These are phyloP conservation scores for Xenops minutus DNA, from an alignment of 2,797 vertebrate species.

Conservation along the genomic window DNA sequence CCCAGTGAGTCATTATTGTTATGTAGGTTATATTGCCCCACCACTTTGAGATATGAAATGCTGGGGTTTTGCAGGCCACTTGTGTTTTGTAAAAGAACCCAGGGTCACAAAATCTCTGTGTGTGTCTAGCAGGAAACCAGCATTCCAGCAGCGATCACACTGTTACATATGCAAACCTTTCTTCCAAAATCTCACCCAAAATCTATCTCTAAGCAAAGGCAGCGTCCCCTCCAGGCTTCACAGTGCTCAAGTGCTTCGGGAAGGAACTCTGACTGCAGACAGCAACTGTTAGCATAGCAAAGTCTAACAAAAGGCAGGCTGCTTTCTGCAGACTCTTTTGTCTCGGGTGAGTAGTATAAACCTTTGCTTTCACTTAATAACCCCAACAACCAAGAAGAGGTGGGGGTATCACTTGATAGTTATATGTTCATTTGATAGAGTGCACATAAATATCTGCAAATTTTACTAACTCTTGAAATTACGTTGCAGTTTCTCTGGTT, in stretches of 20 bases:
- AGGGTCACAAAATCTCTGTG: not conserved
- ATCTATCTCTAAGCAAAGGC: not conserved
- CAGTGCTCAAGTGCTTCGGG: not conserved
- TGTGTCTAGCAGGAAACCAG: not conserved
- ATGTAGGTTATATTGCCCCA: slow-evolving; percentile 6
- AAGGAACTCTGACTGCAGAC: not conserved
- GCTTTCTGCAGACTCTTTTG: not conserved
- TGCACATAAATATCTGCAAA: not conserved
- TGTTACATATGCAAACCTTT: not conserved
- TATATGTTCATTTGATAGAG: not conserved
- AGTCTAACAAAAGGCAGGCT: not conserved
- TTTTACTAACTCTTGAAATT: not conserved
- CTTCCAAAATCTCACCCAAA: slow-evolving; percentile 27
- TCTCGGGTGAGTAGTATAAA: not conserved
- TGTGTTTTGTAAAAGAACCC: slow-evolving; percentile 5
- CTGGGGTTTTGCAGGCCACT: slow-evolving; percentile 12
- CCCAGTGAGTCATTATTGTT: not conserved
- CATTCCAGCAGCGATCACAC: not conserved
- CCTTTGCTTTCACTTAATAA: not conserved
- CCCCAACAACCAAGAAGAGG: not conserved
- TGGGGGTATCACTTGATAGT: not conserved
- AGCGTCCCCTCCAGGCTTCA: not conserved
- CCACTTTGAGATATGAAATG: not conserved
- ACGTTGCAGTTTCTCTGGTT: not conserved
- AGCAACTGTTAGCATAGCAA: not conserved